Conservation (phyloP, 2,888 invertebrate genomes). For the Drosophila atripex region DNA sequence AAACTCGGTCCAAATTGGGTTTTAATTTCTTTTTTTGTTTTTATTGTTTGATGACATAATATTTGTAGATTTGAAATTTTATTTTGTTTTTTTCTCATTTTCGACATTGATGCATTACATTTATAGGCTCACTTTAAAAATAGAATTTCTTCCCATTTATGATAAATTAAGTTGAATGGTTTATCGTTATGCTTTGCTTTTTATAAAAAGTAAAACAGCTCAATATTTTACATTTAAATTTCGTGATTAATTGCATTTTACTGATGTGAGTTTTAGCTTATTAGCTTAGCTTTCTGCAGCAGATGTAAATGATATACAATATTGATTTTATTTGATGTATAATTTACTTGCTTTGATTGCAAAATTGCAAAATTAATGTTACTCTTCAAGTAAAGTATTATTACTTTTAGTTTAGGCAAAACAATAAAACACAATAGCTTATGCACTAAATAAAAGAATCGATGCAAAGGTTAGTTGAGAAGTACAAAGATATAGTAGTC, state of each 20-base stretch:
- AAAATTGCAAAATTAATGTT: slow-evolving; percentile 53
- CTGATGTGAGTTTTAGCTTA: not conserved
- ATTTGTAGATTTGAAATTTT: slow-evolving; percentile 48
- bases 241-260: slow-evolving; percentile 58
- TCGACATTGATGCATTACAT: slow-evolving; percentile 71
- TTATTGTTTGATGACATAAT: slow-evolving; percentile 59
- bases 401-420: slow-evolving; percentile 16
- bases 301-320: slow-evolving; percentile 76
- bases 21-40: slow-evolving; percentile 58
- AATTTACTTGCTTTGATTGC: slow-evolving; percentile 57
- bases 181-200: slow-evolving; percentile 26
- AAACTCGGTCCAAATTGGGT: slow-evolving; percentile 44
- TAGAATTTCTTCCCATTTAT: slow-evolving; percentile 57
- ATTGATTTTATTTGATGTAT: slow-evolving; percentile 43
- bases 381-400: slow-evolving; percentile 27
- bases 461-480: slow-evolving; percentile 55
- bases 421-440: slow-evolving; percentile 50
- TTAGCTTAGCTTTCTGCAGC: slow-evolving; percentile 49
- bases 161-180: slow-evolving; percentile 69
- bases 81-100: slow-evolving; percentile 13
- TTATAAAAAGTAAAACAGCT: slow-evolving; percentile 69
- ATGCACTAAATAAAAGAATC: slow-evolving; percentile 53
- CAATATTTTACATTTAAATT: slow-evolving; percentile 58
- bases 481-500: slow-evolving; percentile 17
- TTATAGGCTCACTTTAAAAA: slow-evolving; percentile 74